Evolutionary conservation across 1,140 invertebrate species (phyloP), one percentile per base, ranked within the genome.

Genomic region (Chionoecetes opilio): DNA sequence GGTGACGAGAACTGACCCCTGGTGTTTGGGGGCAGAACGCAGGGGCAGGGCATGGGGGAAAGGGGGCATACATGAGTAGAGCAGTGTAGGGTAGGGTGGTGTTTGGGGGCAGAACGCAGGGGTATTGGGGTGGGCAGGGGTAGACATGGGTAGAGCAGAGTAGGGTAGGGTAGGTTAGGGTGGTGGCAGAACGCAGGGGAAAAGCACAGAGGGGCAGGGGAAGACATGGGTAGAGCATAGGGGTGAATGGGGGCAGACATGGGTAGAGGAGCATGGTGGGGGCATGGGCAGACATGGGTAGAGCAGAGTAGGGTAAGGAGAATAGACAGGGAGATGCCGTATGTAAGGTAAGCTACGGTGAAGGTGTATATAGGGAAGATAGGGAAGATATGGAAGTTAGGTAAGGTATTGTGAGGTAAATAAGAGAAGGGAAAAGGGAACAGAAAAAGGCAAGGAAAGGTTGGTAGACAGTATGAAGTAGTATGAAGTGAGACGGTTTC

Each of bases 1-100:
- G n/a, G 32, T 75, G 75, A 92, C 91, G 91, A 35, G 37, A 92
- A 32, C 63, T 92, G 53, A 75, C 53, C 91, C 26, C 91, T 11
- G 35, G 63, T n/a, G 63, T 75, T 26, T 75, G 63, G 63, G 26
- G 63, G 63, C 53, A 75, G 63, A n/a, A n/a, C n/a, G 63, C 63
- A 75, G 0, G 8, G 63, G 63, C 63, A 75, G 63, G 63, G 63
- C 1, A 21, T 9, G 11, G 46, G 46, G 46, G 46, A 14, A 17
- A 2, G 91, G 46, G 2, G 11, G 21, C 21, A 53, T 0, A 9
- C 11, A 17, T 0, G 46, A 9, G 46, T 53, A 17, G 21, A n/a
- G 63, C 0, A 17, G 21, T 6, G 63, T 21, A 75, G 9, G 21
- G 26, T n/a, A 46, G 5, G 21, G 21, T 26, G 2, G 63, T 46